Evolutionary conservation across 2,113 vertebrate species (phyloP).

Genomic region (Carettochelys insculpta): DNA sequence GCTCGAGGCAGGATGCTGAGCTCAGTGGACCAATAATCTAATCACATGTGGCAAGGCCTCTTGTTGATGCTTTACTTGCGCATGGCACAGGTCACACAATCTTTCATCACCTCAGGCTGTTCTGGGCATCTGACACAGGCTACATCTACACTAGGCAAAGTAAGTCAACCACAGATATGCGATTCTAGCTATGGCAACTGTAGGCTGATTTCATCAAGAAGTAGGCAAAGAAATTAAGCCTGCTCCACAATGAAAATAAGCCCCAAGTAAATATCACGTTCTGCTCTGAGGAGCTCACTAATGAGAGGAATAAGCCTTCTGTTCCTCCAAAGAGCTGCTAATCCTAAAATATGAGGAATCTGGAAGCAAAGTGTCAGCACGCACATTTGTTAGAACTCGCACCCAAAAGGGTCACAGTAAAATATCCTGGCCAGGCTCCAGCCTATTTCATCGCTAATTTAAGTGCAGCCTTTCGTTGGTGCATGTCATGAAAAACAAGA

Average conservation of each 20-base stretch:
- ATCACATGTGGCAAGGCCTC: neutral
- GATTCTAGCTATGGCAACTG: too few species aligned
- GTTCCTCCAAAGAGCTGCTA: neutral
- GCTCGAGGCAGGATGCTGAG: neutral
- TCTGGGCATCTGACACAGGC: neutral
- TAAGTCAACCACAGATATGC: too few species aligned
- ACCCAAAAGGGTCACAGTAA: neutral
- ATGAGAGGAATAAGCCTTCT: conserved; percentile 3
- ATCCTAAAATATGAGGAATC: neutral
- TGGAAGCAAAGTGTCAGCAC: neutral
- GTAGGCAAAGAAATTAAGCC: neutral
- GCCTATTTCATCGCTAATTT: neutral
- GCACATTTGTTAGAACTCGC: neutral
- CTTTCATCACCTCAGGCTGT: neutral
- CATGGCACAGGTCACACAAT: neutral
- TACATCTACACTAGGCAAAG: too few species aligned
- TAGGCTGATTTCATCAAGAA: neutral
- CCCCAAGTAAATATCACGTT: neutral
- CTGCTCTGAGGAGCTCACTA: neutral
- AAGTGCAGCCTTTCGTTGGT: neutral
- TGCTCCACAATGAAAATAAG: conserved; percentile 4
- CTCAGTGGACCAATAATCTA: neutral
- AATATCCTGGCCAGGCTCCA: neutral
- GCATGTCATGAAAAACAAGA: neutral
- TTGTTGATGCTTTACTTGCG: neutral